phyloP scores from a whole-genome alignment of 2,113 vertebrate species.

The Redunca redunca region DNA sequence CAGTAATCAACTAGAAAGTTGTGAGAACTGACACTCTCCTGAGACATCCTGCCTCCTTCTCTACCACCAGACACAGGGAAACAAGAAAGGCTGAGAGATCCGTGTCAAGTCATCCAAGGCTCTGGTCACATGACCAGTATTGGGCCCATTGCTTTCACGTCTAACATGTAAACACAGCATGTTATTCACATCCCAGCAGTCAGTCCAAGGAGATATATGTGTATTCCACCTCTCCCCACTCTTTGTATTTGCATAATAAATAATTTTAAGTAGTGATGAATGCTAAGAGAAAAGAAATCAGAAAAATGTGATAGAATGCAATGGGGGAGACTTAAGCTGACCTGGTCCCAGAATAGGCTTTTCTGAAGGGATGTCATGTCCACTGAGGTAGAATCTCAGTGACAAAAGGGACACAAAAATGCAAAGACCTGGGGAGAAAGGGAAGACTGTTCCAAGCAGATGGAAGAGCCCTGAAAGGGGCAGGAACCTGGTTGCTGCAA shows the following conservation, averaged over 20 bases:
- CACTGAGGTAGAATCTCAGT: background rate
- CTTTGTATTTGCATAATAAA: background rate
- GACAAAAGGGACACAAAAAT: background rate
- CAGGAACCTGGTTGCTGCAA: background rate
- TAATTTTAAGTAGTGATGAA: background rate
- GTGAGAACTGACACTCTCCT: background rate
- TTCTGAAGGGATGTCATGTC: background rate
- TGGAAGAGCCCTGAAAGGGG: too few species aligned
- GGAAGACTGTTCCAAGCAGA: background rate
- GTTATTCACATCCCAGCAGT: background rate
- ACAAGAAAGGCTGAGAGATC: background rate
- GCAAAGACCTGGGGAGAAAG: background rate
- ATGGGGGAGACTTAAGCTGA: background rate
- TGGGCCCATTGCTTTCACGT: background rate
- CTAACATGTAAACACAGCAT: background rate
- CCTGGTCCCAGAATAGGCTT: background rate
- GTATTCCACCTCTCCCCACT: background rate
- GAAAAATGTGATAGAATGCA: too few species aligned
- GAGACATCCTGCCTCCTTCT: background rate
- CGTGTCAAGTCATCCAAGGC: background rate
- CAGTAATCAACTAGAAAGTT: background rate
- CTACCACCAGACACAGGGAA: background rate
- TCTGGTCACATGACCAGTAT: background rate
- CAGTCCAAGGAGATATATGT: background rate
- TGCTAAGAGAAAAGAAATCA: background rate